Evolutionary conservation across 2,888 invertebrate genomes (phyloP).

Genomic region (Branchellion lobata): DNA sequence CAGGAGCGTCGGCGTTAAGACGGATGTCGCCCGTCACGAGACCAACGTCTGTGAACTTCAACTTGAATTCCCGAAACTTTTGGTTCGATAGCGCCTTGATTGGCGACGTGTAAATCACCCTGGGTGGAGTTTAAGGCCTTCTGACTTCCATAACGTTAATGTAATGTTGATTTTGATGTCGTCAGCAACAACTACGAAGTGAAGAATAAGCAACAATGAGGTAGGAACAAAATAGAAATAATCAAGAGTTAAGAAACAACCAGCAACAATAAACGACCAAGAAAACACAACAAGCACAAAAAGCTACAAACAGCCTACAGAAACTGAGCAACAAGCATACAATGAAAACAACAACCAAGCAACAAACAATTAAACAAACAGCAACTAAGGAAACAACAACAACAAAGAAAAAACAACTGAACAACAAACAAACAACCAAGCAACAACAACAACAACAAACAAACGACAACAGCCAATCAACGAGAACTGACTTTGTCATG

Average conservation of each 20-base stretch:
- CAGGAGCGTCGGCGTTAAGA: conserved; percentile 86
- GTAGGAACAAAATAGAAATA: not conserved
- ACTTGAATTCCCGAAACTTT: conserved; percentile 94
- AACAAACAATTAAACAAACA: no score
- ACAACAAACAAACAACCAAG: no score
- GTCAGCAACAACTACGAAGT: not conserved
- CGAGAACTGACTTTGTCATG: conserved; percentile 68
- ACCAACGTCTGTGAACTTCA: conserved; percentile 70
- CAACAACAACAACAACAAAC: no score
- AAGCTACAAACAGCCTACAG: no score
- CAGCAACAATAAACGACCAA: no score
- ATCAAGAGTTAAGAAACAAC: not conserved
- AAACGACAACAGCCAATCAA: no score
- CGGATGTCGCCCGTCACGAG: conserved; percentile 74
- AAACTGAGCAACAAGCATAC: no score
- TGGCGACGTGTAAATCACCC: conserved; percentile 89
- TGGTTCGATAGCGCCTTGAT: conserved; percentile 98
- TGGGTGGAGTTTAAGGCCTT: conserved; percentile 50
- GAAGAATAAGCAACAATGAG: not conserved
- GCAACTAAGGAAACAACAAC: no score
- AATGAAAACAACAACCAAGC: no score
- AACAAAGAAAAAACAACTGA: no score
- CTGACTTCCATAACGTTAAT: not conserved
- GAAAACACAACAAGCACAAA: no score
- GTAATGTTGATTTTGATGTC: not conserved